These are phyloP conservation scores for Tigriopus californicus DNA, from an alignment of 2,888 invertebrate species.

Conservation along the genomic window DNA sequence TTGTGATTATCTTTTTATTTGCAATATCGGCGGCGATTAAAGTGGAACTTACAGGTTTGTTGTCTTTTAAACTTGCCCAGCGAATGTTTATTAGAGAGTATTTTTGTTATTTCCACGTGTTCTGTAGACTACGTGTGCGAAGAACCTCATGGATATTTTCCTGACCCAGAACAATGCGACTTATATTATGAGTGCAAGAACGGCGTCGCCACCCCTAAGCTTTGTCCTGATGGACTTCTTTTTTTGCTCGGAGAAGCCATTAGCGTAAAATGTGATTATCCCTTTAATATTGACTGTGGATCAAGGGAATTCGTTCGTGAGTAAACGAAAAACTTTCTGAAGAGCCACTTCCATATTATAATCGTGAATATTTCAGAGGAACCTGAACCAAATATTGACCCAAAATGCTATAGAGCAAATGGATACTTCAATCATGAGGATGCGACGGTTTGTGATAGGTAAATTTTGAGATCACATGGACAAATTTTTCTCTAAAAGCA, in stretches of 20 bases:
- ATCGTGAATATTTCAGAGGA: constrained; percentile 13
- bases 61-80: too few species aligned
- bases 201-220: constrained; percentile 14
- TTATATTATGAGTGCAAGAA: constrained; percentile 17
- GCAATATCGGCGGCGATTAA: too few species aligned
- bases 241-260: constrained; percentile 15
- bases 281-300: constrained; percentile 16
- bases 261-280: constrained; percentile 17
- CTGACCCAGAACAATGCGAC: constrained; percentile 18
- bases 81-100: too few species aligned
- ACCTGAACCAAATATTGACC: constrained; percentile 8
- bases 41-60: too few species aligned
- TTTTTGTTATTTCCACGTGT: too few species aligned
- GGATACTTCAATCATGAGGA: constrained; percentile 16
- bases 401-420: constrained; percentile 13
- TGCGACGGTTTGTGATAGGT: constrained; percentile 3
- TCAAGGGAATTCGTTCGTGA: constrained; percentile 17
- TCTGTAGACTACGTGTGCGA: constrained; percentile 14
- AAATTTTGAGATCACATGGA: too few species aligned
- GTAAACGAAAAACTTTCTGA: constrained; percentile 1
- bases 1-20: too few species aligned
- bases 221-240: constrained; percentile 18
- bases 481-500: too few species aligned
- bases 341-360: too few species aligned
- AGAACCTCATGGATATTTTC: constrained; percentile 17